A percentile compares a stretch with the other conserved stretches of the same genome.
These are phyloP conservation scores for Lophius piscatorius DNA, from an alignment of 2,113 vertebrate species.

Conservation along the genomic window DNA sequence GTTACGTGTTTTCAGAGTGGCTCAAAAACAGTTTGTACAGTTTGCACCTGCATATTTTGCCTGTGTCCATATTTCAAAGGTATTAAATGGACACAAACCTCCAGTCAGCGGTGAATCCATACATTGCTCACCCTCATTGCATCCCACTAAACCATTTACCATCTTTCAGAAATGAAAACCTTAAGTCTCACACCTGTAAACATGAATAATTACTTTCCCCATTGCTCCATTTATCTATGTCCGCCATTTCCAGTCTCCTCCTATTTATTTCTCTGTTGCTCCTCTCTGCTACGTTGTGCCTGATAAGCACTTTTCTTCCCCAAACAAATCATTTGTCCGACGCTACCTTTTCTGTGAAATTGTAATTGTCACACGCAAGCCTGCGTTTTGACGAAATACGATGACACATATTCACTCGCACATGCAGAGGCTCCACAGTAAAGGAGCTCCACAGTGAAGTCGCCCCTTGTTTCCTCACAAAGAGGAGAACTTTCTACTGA, in stretches of 20 bases:
- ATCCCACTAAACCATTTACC: slow-evolving; percentile 13
- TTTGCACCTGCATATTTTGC: no score
- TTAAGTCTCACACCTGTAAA: slow-evolving; percentile 43
- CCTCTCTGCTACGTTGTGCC: slow-evolving; percentile 41
- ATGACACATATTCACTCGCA: slow-evolving; percentile 21
- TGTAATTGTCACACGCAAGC: slow-evolving; percentile 59
- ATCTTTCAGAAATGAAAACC: no score
- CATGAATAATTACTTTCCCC: slow-evolving; percentile 39
- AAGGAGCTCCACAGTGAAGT: no score
- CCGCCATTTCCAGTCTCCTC: not conserved
- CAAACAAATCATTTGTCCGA: slow-evolving; percentile 48
- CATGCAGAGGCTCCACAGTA: slow-evolving; percentile 22
- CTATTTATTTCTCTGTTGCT: slow-evolving; percentile 20
- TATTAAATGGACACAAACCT: not conserved
- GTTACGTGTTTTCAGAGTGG: no score
- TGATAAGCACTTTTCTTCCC: slow-evolving; percentile 54
- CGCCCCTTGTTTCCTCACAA: slow-evolving; percentile 14
- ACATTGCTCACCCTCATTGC: slow-evolving; percentile 7
- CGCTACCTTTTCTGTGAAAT: slow-evolving; percentile 68
- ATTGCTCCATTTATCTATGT: slow-evolving; percentile 39
- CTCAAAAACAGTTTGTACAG: no score
- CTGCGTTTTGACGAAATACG: slow-evolving; percentile 48
- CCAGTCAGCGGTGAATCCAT: slow-evolving; percentile 8
- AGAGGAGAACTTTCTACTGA: slow-evolving; percentile 31
- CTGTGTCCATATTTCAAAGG: no score